A percentile compares a stretch with the other conserved stretches of the same genome.
phyloP scores from a whole-genome alignment of 2,113 vertebrate genomes.

The Procavia capensis region DNA sequence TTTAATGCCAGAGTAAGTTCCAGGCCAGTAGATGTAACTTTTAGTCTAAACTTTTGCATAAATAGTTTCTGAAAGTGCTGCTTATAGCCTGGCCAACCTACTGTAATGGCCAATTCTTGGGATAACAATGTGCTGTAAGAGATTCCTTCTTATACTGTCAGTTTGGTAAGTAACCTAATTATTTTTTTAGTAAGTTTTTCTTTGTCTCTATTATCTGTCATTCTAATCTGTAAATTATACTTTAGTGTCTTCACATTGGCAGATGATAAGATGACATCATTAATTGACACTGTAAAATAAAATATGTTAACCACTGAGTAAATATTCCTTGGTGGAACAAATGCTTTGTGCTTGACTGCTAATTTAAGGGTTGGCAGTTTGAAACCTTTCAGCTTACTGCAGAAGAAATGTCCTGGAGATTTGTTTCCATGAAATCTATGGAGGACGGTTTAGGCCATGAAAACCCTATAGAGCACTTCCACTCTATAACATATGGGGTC shows the following conservation, averaged over 20 bases:
- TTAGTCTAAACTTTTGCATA: slow-evolving; percentile 37
- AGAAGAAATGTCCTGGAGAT: neutral
- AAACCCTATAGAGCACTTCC: too few species aligned
- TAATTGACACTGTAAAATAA: neutral
- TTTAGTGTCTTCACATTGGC: slow-evolving; percentile 9
- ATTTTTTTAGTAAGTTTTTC: slow-evolving; percentile 27
- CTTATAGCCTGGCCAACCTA: neutral
- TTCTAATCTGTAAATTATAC: slow-evolving; percentile 18
- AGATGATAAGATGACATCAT: slow-evolving; percentile 14
- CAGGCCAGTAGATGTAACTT: slow-evolving; percentile 13
- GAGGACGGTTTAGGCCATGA: too few species aligned
- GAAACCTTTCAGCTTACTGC: too few species aligned
- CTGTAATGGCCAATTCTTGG: neutral
- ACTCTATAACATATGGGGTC: too few species aligned
- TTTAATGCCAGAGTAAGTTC: slow-evolving; percentile 46
- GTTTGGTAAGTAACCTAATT: neutral
- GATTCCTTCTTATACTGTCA: neutral
- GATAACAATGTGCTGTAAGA: neutral
- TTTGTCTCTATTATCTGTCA: neutral
- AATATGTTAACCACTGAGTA: neutral
- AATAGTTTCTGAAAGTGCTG: slow-evolving; percentile 45
- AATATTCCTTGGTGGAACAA: too few species aligned
- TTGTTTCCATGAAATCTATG: too few species aligned
- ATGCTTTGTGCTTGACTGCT: too few species aligned
- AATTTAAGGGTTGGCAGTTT: too few species aligned